Base-by-base conservation (phyloP, 2,888 invertebrate genomes). In the Cerceris rybyensis region DNA sequence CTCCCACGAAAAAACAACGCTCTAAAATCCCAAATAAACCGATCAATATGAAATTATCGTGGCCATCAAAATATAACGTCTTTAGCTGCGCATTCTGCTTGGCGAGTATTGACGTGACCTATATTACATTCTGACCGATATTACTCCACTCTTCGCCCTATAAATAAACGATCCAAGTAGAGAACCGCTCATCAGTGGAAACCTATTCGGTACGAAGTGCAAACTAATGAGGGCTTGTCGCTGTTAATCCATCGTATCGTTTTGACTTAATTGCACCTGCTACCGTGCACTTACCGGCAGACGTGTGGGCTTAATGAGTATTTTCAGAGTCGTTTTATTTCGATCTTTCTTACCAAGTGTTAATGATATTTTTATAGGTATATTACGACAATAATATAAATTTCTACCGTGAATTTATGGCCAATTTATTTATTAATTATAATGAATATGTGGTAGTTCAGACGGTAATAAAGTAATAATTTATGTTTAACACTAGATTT, bases 71-170 rank as follows among this genome's bases (percentile, higher is more conserved):
- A 46, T 39, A 57, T 41, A 68, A 42, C 14, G 16, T 61, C 41
- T 13, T 16, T 61, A 43, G 46, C 49, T 61, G 9, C 50, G 54
- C 28, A 54, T 39, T 9, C 59, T 14, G 59, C 42, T 60, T 28
- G 14, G 64, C 72, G 60, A 73, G 60, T 70, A 75, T 80, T 60
- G 73, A 73, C 75, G 79, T 67, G 79, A 81, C 79, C 79, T 69
- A 79, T 72, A 76, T 79, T 28, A 49, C 68, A 68, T 61, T 61
- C 60, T 66, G 78, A 55, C 72, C 78, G 76, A 72, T 71, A 78
- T 78, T 50, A 59, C 52, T 59, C 50, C 49, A 50, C 42, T 28
- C 28, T 65, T 42, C 65, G 63, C 43, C 64, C 70, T 78, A 78
- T 74, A 80, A 80, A 80, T 78, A 80, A 73, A 59, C 67, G 63